Conservation (phyloP, 2,888 invertebrate genomes). For the Caenorhabditis afra region DNA sequence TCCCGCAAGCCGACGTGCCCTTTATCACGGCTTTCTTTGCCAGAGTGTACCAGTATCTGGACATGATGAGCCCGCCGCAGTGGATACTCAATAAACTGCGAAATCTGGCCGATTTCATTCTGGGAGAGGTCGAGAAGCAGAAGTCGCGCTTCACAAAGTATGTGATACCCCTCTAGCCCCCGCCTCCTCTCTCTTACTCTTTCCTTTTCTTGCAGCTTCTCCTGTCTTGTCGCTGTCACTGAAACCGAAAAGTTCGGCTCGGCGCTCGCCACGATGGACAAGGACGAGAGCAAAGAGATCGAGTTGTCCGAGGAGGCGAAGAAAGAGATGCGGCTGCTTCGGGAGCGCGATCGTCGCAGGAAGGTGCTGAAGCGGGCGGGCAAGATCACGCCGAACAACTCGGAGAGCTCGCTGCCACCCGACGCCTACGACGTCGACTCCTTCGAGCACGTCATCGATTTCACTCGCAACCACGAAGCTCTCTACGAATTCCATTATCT, state of each 20-base stretch:
- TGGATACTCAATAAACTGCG: constrained; percentile 66
- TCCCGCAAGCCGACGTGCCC: constrained; percentile 19
- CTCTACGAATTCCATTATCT: constrained; percentile 93
- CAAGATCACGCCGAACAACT: constrained; percentile 39
- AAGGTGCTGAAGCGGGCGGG: constrained; percentile 31
- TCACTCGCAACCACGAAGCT: constrained; percentile 90
- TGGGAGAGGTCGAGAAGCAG: constrained; percentile 68
- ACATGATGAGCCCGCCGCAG: constrained; percentile 58
- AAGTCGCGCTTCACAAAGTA: constrained; percentile 61
- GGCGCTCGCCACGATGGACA: constrained; percentile 33
- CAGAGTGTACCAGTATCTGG: constrained; percentile 63
- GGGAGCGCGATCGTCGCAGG: constrained; percentile 57
- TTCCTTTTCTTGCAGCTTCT: constrained; percentile 59
- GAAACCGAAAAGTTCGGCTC: constrained; percentile 57
- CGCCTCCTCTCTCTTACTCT: no score
- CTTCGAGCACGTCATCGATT: constrained; percentile 84
- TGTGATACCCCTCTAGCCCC: constrained; percentile 25
- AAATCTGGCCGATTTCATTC: constrained; percentile 64
- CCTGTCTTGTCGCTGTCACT: constrained; percentile 67
- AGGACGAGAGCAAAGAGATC: constrained; percentile 59
- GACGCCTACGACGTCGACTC: constrained; percentile 82
- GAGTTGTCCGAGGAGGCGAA: constrained; percentile 68
- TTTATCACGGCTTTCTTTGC: constrained; percentile 32
- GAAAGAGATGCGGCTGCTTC: constrained; percentile 58
- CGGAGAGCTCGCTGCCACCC: constrained; percentile 19